A percentile compares a stretch with the other conserved stretches of the same genome.
Conservation (phyloP, 2,113 vertebrate genomes). For the Larimichthys crocea region DNA sequence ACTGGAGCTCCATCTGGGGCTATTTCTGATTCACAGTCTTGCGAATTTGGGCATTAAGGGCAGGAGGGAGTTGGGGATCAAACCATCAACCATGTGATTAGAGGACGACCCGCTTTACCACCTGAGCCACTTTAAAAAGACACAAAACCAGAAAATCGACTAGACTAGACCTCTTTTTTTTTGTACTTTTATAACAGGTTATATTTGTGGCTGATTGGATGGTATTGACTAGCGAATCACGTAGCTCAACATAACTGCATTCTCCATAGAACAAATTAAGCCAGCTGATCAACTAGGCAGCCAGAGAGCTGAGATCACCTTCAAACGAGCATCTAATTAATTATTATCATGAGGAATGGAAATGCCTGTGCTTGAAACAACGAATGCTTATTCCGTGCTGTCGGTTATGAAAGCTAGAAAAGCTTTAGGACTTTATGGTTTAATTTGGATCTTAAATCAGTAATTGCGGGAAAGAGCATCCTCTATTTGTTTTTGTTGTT, state of each 20-base stretch:
- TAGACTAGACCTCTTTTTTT: neutral
- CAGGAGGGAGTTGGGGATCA: neutral
- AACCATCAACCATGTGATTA: neutral
- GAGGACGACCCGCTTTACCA: neutral
- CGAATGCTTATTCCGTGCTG: neutral
- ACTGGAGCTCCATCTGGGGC: too few species aligned
- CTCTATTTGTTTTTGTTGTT: neutral
- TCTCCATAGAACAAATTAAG: conserved; percentile 48
- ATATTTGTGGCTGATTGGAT: neutral
- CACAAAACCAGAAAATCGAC: neutral
- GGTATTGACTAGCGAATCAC: conserved; percentile 14
- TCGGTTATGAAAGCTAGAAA: neutral
- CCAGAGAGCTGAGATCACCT: conserved; percentile 42
- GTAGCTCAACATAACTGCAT: neutral
- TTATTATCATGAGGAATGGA: conserved; percentile 33
- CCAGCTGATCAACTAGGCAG: conserved; percentile 31
- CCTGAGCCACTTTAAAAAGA: neutral
- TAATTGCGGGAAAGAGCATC: neutral
- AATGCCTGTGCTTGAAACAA: conserved; percentile 11
- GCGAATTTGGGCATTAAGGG: neutral
- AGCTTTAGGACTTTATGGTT: conserved; percentile 2
- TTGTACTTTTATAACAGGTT: neutral
- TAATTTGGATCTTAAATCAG: neutral
- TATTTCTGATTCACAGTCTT: neutral
- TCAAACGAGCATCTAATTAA: conserved; percentile 55